phyloP scores from a whole-genome alignment of 2,888 invertebrate genomes.

The Escarpia spicata region DNA sequence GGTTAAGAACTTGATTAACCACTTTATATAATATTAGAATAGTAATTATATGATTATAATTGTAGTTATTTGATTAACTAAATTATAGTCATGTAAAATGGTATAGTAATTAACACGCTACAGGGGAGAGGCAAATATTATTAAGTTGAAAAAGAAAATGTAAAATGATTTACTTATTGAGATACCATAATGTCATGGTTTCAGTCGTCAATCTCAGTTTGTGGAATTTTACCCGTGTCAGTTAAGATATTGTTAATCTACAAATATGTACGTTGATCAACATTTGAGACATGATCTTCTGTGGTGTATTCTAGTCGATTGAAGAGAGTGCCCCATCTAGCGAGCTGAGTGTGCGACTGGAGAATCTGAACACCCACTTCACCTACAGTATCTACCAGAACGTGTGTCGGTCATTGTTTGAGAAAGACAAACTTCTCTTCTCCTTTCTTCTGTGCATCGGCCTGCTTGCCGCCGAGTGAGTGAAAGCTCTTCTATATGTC shows the following conservation, averaged over 20 bases:
- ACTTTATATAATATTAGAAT: not conserved
- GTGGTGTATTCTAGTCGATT: constrained; percentile 74
- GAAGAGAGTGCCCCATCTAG: constrained; percentile 77
- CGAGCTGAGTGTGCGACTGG: constrained; percentile 67
- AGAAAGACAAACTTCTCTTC: constrained; percentile 66
- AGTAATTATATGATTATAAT: not conserved
- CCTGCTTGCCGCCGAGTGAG: constrained; percentile 61
- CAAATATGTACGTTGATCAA: no score
- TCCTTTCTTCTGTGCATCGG: constrained; percentile 64
- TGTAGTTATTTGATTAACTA: not conserved
- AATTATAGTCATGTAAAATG: not conserved
- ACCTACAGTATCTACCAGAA: constrained; percentile 71
- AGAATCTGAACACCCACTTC: constrained; percentile 65
- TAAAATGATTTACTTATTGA: not conserved
- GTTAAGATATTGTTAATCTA: no score
- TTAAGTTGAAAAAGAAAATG: not conserved
- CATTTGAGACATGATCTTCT: not conserved
- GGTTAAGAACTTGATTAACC: not conserved
- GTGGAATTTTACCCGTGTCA: not conserved
- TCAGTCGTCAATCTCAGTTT: not conserved
- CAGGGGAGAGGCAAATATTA: not conserved
- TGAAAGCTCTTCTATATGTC: constrained; percentile 6
- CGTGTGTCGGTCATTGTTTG: constrained; percentile 67
- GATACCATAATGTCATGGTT: not conserved
- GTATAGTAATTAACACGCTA: not conserved